phyloP scores from a whole-genome alignment of 2,113 vertebrate species.

The Cyprinodon variegatus region DNA sequence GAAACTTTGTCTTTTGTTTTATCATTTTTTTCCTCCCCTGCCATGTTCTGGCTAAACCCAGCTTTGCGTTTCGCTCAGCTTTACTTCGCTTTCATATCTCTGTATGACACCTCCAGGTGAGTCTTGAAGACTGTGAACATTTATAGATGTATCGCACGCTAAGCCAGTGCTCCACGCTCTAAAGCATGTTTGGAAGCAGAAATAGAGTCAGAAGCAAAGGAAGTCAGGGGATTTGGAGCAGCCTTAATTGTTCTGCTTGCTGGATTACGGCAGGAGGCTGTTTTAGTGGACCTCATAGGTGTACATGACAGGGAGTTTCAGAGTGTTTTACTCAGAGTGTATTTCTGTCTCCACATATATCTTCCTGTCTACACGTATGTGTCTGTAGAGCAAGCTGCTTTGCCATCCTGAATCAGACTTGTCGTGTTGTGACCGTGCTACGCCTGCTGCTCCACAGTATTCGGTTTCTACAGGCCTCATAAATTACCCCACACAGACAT shows the following conservation, averaged over 20 bases:
- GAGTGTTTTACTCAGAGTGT: constrained; percentile 26
- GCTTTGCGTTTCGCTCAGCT: constrained; percentile 27
- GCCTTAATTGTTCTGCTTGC: constrained; percentile 50
- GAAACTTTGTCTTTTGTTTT: constrained; percentile 16
- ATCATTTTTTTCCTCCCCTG: constrained; percentile 4
- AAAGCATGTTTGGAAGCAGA: constrained; percentile 37
- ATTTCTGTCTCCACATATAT: constrained; percentile 50
- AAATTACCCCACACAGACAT: constrained; percentile 69
- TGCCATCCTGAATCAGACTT: constrained; percentile 36
- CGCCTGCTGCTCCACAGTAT: constrained; percentile 51
- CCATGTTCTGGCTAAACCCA: constrained; percentile 43
- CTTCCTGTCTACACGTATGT: constrained; percentile 31
- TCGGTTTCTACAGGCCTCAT: constrained; percentile 63
- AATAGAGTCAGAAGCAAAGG: constrained; percentile 40
- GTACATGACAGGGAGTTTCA: constrained; percentile 24
- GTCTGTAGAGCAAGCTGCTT: constrained; percentile 38
- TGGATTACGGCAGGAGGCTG: constrained; percentile 26
- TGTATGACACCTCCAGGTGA: constrained; percentile 56
- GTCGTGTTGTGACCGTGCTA: constrained; percentile 47
- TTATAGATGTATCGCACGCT: constrained; percentile 57
- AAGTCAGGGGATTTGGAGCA: constrained; percentile 43
- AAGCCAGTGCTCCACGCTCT: constrained; percentile 57
- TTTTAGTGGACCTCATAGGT: constrained; percentile 39
- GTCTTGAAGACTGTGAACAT: constrained; percentile 50
- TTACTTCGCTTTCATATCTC: constrained; percentile 47